These are phyloP conservation scores for Oscheius sp. DNA, from an alignment of 2,888 invertebrate genomes.

Conservation along the genomic window DNA sequence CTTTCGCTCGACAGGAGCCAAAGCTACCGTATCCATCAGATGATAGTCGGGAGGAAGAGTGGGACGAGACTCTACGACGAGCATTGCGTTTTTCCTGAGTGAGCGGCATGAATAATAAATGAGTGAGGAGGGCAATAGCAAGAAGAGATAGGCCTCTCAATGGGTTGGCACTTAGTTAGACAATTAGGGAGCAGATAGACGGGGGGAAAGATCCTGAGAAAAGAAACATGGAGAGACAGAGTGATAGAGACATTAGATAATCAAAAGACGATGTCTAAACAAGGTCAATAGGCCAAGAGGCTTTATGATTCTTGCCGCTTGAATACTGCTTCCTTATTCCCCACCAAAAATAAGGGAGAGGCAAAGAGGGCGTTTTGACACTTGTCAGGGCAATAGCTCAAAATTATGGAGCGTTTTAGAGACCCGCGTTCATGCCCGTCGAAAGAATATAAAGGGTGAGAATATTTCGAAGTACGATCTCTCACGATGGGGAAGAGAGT, in stretches of 20 bases:
- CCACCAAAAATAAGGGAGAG: not conserved
- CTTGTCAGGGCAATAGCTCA: no score
- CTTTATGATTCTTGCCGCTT: not conserved
- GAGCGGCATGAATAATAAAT: constrained; percentile 35
- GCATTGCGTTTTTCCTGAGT: constrained; percentile 32
- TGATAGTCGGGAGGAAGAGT: not conserved
- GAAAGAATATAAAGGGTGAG: no score
- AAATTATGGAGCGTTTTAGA: no score
- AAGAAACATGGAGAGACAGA: constrained; percentile 22
- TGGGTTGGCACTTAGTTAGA: constrained; percentile 18
- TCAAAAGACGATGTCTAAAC: not conserved
- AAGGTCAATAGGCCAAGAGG: not conserved
- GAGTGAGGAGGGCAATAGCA: constrained; percentile 20
- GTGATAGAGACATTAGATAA: not conserved
- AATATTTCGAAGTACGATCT: no score
- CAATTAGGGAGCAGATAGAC: constrained; percentile 21
- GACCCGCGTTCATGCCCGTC: no score
- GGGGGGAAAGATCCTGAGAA: not conserved
- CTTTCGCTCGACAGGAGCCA: constrained; percentile 12
- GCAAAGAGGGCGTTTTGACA: not conserved
- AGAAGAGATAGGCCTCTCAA: constrained; percentile 9
- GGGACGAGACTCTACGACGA: constrained; percentile 25
- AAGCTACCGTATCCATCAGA: constrained; percentile 28
- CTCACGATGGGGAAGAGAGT: no score
- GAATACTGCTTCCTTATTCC: no score